A percentile compares a stretch with the other conserved stretches of the same genome.
phyloP scores from a whole-genome alignment of 2,888 invertebrate genomes.

The Apodemia hepburni region DNA sequence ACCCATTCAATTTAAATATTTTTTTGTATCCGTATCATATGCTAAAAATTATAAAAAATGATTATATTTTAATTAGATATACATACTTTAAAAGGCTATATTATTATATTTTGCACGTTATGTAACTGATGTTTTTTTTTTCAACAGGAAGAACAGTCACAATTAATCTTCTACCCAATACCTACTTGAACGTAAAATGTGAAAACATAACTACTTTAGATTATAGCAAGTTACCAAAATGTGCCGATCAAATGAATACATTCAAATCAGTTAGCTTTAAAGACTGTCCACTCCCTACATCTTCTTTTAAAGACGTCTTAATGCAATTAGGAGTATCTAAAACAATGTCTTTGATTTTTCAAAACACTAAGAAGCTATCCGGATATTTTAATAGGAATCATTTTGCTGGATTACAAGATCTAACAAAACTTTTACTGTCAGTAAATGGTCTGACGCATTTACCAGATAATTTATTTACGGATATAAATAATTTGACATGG shows the following conservation, averaged over 20 bases:
- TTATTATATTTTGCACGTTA: background rate
- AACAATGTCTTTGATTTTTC: conserved; percentile 77
- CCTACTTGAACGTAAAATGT: conserved; percentile 67
- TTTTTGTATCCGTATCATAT: too few species aligned
- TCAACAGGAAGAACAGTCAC: conserved; percentile 56
- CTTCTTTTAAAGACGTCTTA: conserved; percentile 71
- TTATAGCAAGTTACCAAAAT: conserved; percentile 68
- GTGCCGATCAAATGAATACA: conserved; percentile 57
- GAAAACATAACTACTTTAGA: conserved; percentile 61
- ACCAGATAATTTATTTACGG: conserved; percentile 81
- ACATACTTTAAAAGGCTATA: too few species aligned
- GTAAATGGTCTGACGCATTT: conserved; percentile 82
- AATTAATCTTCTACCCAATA: conserved; percentile 64
- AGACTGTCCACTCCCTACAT: conserved; percentile 75
- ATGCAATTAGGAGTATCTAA: conserved; percentile 66
- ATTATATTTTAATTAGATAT: background rate
- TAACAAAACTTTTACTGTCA: conserved; percentile 78
- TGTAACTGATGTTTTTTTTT: conserved; percentile 19
- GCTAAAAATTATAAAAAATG: too few species aligned
- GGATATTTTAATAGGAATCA: conserved; percentile 79
- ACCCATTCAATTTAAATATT: too few species aligned
- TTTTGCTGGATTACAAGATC: conserved; percentile 77
- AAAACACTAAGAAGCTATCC: conserved; percentile 73
- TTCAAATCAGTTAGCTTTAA: conserved; percentile 73
- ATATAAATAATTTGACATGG: conserved; percentile 81